Evolutionary conservation across 1,140 invertebrate genomes (phyloP), one percentile per base, ranked within the genome.

Genomic region (Drosophila ercepeae): DNA sequence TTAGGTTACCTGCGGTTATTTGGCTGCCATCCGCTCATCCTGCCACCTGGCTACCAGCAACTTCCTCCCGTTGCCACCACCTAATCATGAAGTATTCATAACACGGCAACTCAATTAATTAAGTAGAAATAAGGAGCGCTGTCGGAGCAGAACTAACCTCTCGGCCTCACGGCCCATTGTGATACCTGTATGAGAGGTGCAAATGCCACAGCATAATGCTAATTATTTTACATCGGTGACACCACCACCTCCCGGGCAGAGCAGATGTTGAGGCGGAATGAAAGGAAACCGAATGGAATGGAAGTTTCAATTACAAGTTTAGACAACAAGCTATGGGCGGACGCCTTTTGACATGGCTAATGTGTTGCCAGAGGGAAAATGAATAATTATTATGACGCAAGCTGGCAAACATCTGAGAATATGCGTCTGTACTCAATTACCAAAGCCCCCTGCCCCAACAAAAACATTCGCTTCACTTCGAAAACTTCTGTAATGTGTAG

Each of bases 81-180:
- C 25, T 13, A 29, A 39, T 78, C 71, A 89, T 88, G 50, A 88
- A 78, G 70, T 78, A 88, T 88, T 88, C 82, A 88, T 88, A 83
- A 82, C 58, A 75, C 78, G 74, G 70, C 70, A 82, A 89, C 65
- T 58, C 83, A 89, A 88, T 88, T 88, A 88, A 88, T 88, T 88
- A 89, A 78, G 69, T 71, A 69, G 60, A 69, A 72, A 83, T 75
- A 88, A 18, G 14, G 58, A 53, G 49, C 67, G 25, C 27, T 44
- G 55, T 18, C 52, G 52, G 49, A 45, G 13, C 44, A 27, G 48
- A 54, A 59, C 65, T 53, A 73, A 69, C 70, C 52, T 61, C 32
- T 7, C 36, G 32, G 16, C 21, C 21, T 21, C 21, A 2, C 21
- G 21, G 21, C 49, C 46, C 16, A 68, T 72, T 86, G 34, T 69